Evolutionary conservation across 2,113 vertebrate species (phyloP), one percentile per base, ranked within the genome.

Genomic region (Entomyzon cyanotis): DNA sequence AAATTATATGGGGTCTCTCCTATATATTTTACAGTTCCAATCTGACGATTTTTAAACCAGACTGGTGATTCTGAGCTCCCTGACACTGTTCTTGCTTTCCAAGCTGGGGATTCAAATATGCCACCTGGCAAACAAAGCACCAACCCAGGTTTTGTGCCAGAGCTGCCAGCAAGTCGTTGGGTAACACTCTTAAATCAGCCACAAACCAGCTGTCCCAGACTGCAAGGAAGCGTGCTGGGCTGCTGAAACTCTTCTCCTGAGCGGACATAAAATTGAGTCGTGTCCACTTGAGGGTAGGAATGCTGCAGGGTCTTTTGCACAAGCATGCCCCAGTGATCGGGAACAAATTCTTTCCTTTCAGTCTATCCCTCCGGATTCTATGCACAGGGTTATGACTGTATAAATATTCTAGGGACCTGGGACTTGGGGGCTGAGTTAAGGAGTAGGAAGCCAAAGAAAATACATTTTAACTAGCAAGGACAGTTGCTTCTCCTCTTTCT

Each of bases 301-400:
- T 73, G 75, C 92, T 93, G 71, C 71, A 52, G 92, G 69, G 90
- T 91, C 71, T 95, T 97, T 88, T 96, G 89, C 80, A 79, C 63
- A 86, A 96, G 52, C 90, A 90, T 88, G 88, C 82, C 90, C 85
- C 79, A 71, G 90, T 68, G 94, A 94, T 47, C 0, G 2, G 79
- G 93, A 92, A 88, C 83, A 96, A 96, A 95, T 90, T 90, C 42
- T 79, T 96, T 82, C 93, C 77, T 94, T 95, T 95, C 84, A 94
- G 78, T 50, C 50, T 85, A 19, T 95, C 67, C 70, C 86, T 42
- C 41, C 3, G 84, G 69, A 91, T 95, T 87, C 86, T 73, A 77
- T 62, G 63, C 52, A 85, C 47, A 55, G 87, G 53, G 84, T 89
- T 89, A 95, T 87, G 87, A 90, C 87, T 86, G 59, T 90, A 91